A percentile compares a stretch with the other conserved stretches of the same genome.
phyloP scores from a whole-genome alignment of 2,797 vertebrate species.

The Apodemus agrarius region DNA sequence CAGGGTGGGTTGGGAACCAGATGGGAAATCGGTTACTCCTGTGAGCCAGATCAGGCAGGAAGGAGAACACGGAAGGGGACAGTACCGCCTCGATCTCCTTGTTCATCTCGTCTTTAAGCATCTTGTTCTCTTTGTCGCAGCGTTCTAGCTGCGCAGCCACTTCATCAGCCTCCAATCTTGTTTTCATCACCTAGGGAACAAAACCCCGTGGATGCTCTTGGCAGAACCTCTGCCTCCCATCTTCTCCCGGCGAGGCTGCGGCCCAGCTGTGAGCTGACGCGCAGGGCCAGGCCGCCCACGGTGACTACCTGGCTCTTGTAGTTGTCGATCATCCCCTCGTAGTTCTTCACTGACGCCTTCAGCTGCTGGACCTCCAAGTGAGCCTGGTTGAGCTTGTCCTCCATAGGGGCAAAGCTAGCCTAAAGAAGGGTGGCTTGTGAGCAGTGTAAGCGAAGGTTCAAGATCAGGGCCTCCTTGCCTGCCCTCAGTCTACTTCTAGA shows the following conservation, averaged over 20 bases:
- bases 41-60: neutral
- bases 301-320: constrained; percentile 93
- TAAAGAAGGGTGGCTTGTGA: constrained; percentile 71
- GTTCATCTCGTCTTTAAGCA: constrained; percentile 88
- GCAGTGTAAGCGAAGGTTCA: neutral
- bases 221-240: neutral
- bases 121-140: constrained; percentile 89
- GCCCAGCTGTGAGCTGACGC: rapidly evolving
- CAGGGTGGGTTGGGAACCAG: neutral
- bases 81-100: constrained; percentile 90
- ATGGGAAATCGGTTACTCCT: neutral
- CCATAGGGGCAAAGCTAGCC: constrained; percentile 89
- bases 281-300: neutral
- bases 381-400: constrained; percentile 91
- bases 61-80: neutral
- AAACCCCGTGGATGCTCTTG: neutral
- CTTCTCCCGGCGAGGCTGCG: neutral
- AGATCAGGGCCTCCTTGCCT: neutral
- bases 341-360: constrained; percentile 91
- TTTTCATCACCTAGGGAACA: constrained; percentile 90
- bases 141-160: constrained; percentile 89
- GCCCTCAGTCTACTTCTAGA: neutral
- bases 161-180: constrained; percentile 91
- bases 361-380: constrained; percentile 93
- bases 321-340: constrained; percentile 93